Percentiles rank a stretch among this genome's conserved stretches.
Evolutionary conservation across 2,888 invertebrate species (phyloP).

Genomic region (Eubasilissa splendida): DNA sequence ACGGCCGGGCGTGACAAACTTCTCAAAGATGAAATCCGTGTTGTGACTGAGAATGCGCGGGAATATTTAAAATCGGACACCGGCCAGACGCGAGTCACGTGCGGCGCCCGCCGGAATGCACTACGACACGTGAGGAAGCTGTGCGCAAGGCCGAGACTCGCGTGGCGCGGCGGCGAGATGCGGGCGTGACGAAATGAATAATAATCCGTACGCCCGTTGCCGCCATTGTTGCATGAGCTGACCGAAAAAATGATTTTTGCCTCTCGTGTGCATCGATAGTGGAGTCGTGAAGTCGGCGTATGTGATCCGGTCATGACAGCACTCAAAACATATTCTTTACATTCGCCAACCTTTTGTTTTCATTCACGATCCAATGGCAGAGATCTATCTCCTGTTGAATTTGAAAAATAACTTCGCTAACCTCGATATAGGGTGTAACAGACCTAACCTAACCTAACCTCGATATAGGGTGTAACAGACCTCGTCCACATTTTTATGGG

Average conservation of each 20-base stretch:
- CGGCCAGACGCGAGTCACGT: not conserved
- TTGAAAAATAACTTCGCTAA: too few relatives aligned
- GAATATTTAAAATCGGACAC: not conserved
- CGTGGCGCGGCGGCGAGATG: not conserved
- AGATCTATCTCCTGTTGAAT: too few relatives aligned
- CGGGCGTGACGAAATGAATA: constrained; percentile 32
- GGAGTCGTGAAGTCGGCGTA: too few relatives aligned
- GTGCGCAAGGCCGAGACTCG: not conserved
- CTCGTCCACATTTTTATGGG: too few relatives aligned
- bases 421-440: too few relatives aligned
- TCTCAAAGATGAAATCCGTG: constrained; percentile 7
- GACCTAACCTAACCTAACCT: too few relatives aligned
- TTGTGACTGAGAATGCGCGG: constrained; percentile 11
- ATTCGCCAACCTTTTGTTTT: not conserved
- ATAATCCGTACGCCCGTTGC: constrained; percentile 16
- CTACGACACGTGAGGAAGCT: not conserved
- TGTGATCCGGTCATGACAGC: too few relatives aligned
- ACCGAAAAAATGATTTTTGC: constrained; percentile 12
- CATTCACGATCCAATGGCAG: not conserved
- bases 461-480: too few relatives aligned
- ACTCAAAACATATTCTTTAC: not conserved
- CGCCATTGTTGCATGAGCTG: constrained; percentile 11
- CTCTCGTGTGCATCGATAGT: not conserved
- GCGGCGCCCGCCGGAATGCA: not conserved
- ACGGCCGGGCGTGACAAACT: not conserved